Conservation (phyloP, 2,113 vertebrate genomes). For the Grantiella picta region DNA sequence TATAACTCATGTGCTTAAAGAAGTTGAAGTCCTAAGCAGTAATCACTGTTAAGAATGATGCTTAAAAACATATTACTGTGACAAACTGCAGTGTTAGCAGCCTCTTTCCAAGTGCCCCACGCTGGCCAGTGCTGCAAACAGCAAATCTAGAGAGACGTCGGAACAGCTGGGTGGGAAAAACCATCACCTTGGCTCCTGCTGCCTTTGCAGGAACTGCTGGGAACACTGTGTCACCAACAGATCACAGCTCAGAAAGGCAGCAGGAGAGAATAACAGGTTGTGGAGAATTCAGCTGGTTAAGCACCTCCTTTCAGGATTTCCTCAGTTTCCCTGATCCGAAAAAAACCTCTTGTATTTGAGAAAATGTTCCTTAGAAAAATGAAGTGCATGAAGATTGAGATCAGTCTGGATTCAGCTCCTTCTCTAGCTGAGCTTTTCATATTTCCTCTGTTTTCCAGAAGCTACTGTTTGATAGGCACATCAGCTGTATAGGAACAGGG, state of each 20-base stretch:
- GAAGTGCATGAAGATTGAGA: not conserved
- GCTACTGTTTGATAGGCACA: not conserved
- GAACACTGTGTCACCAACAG: not conserved
- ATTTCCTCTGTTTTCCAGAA: not conserved
- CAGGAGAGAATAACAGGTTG: not conserved
- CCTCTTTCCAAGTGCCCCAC: not conserved
- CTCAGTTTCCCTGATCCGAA: not conserved
- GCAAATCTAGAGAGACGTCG: fast-evolving
- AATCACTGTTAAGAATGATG: not conserved
- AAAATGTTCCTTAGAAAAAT: not conserved
- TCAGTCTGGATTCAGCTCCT: not conserved
- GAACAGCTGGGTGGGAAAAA: not conserved
- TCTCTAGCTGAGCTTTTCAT: not conserved
- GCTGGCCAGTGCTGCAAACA: not conserved
- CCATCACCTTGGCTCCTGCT: fast-evolving
- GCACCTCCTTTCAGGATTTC: not conserved
- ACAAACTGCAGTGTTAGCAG: not conserved
- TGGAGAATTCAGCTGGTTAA: not conserved
- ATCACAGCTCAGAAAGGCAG: not conserved
- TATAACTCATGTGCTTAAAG: not conserved
- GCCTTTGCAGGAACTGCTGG: fast-evolving
- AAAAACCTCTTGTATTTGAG: not conserved
- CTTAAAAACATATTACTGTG: not conserved
- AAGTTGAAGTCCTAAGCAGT: not conserved
- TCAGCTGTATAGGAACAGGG: not conserved